Evolutionary conservation across 2,888 invertebrate species (phyloP), one percentile per base, ranked within the genome.

Genomic region (Ectobius pallidus): DNA sequence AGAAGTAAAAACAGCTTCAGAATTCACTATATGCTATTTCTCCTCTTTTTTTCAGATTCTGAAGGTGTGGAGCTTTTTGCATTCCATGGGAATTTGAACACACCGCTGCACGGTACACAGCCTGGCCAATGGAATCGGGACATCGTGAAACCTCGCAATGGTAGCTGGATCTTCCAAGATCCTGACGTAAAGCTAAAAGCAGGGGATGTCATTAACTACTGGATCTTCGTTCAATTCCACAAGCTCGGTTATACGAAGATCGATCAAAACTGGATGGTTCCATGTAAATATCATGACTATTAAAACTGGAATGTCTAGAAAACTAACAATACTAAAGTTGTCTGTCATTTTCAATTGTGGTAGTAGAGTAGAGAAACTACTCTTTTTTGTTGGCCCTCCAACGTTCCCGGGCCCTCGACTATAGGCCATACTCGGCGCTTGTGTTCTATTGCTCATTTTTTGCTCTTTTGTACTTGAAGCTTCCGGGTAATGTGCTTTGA

Each of bases 141-240:
- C 77, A 88, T 92, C 76, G 79, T 85, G 0, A 88, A 85, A 76
- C 81, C 86, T 0, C 89, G 87, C 77, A 84, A 88, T 72, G 91
- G 90, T 0, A 83, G 86, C 70, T 93, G 91, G 91, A 87, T 85
- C 3, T 93, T 90, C 80, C 84, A 86, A 61, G 91, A 92, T 79
- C 84, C 83, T 1, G 84, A 82, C n/a, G 87, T 87, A 0, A 80
- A 83, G 76, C 80, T 93, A 30, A 88, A 89, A 78, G 75, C 84
- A 0, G 92, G 91, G 0, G 93, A 93, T 79, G 86, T 85, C 7
- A 83, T 93, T 22, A 90, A 92, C 80, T 92, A 90, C 80, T 93
- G 93, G 92, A 87, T 91, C 0, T 92, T 90, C 78, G 91, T 91
- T 0, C 87, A 91, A 76, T 89, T 90, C 78, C 85, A 90, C 75